Base-by-base conservation (phyloP, 2,113 vertebrate genomes). In the Sceloporus tristichus region DNA sequence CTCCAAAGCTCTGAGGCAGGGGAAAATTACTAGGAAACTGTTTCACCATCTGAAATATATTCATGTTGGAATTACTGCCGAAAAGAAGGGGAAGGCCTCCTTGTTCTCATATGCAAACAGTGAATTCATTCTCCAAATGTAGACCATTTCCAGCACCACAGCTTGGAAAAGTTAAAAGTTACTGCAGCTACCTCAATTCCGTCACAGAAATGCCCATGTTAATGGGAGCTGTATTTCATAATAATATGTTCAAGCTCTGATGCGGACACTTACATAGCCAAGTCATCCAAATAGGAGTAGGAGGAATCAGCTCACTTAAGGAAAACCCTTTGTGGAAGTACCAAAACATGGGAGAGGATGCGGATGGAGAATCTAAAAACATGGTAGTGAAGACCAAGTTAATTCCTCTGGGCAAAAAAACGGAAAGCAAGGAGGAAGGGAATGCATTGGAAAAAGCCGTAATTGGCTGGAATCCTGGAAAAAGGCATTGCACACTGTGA, bases 41-140 rank as follows among this genome's bases (percentile, higher is more conserved):
- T 85, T 78, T 48, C 71, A 78, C 65, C 48, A 38, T 88, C 75
- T 79, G 62, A 79, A 71, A 29, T 40, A 25, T 59, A 68, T 65
- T n/a, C 65, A 71, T 54, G 9, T 23, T 62, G 65, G 40, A 11
- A 25, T 8, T 89, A 29, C 53, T 27, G 34, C 77, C 62, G 78
- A 56, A 66, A 38, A 53, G 9, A 77, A 40, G 48, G 42, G 0
- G 25, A 27, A 84, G 42, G 2, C 23, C 8, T 13, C 16, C n/a
- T 70, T 27, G 25, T 56, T 19, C 40, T 42, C 38, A n/a, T 56
- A 54, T 5, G 13, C 42, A 5, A 27, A 7, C 2, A 53, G 25
- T 78, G 9, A 25, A 27, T 23, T 78, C 25, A 53, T 53, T 29
- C 38, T 76, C 75, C 75, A 74, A 38, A 16, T 4, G 59, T 62